phyloP scores from a whole-genome alignment of 2,888 invertebrate genomes.

The Chrysodeixis includens region DNA sequence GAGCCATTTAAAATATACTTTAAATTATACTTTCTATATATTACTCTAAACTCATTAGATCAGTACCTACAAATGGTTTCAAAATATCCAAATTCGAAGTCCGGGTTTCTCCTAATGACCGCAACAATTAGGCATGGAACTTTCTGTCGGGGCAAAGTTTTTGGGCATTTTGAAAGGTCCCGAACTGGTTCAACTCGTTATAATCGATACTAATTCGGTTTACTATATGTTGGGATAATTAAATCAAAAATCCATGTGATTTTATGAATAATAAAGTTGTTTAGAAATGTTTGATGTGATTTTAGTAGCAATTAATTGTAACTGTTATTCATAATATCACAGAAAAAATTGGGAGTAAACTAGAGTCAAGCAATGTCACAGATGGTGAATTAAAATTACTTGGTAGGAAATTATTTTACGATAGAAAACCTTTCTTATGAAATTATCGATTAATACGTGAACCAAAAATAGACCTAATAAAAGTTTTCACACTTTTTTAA shows the following conservation, averaged over 20 bases:
- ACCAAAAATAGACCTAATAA: no score
- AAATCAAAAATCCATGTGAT: not conserved
- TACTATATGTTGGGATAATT: not conserved
- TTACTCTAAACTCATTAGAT: not conserved
- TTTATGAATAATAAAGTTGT: not conserved
- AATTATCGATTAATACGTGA: no score
- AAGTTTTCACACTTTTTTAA: no score
- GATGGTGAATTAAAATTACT: no score
- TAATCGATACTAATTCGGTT: not conserved
- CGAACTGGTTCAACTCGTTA: not conserved
- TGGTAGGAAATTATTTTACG: no score
- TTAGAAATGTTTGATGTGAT: not conserved
- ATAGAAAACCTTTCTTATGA: no score
- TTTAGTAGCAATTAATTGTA: not conserved
- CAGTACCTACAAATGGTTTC: not conserved
- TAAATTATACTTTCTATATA: not conserved
- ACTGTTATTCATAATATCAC: no score
- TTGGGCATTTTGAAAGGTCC: conserved; percentile 1
- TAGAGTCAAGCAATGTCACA: no score
- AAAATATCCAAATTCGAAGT: not conserved
- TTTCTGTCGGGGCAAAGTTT: conserved; percentile 6
- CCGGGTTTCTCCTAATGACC: conserved; percentile 3
- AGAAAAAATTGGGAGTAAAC: no score
- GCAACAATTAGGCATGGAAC: conserved; percentile 6
- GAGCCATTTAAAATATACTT: no score